Percentiles rank a stretch among this genome's conserved stretches.
phyloP scores from a whole-genome alignment of 2,113 vertebrate genomes.

The Leptosomus discolor region DNA sequence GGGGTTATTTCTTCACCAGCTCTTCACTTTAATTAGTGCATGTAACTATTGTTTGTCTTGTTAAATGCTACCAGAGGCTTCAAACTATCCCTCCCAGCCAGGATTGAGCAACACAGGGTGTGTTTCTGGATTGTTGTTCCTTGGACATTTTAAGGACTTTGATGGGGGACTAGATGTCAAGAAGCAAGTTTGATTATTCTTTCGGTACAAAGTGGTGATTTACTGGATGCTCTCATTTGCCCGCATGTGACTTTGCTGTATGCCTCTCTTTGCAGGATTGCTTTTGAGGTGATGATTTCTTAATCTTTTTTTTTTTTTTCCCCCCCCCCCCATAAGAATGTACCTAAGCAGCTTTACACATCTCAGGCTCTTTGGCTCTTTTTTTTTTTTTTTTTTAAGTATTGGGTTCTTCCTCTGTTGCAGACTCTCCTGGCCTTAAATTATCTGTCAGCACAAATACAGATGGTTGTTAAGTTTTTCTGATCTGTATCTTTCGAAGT shows the following conservation, averaged over 20 bases:
- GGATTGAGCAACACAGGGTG: not conserved
- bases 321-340: not conserved
- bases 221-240: not conserved
- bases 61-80: not conserved
- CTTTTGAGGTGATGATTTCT: not conserved
- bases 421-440: not conserved
- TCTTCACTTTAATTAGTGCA: not conserved
- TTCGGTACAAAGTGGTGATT: not conserved
- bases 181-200: not conserved
- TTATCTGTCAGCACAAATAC: not conserved
- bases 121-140: not conserved
- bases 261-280: not conserved
- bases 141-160: not conserved
- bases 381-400: rapidly evolving
- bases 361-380: not conserved
- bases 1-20: not conserved
- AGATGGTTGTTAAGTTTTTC: not conserved
- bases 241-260: not conserved
- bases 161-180: not conserved
- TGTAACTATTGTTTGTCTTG: not conserved
- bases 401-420: not conserved
- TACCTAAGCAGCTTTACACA: not conserved
- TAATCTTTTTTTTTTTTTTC: not conserved
- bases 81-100: not conserved
- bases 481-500: not conserved